Conservation (phyloP, 2,888 invertebrate species). For the Dexiosoma caninum region DNA sequence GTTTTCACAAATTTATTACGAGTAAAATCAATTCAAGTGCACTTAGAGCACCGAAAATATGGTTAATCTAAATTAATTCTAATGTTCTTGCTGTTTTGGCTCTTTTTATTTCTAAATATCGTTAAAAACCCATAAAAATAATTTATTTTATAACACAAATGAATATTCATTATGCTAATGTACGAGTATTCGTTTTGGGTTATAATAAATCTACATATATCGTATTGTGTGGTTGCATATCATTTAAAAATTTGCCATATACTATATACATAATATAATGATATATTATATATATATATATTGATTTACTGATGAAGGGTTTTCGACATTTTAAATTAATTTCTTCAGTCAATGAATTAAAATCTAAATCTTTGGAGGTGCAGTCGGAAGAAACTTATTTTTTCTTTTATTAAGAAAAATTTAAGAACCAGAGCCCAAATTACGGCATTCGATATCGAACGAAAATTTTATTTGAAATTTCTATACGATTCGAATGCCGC, state of each 20-base stretch:
- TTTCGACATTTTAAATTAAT: not conserved
- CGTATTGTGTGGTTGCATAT: not conserved
- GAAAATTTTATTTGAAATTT: too few relatives aligned
- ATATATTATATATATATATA: too few relatives aligned
- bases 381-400: too few relatives aligned
- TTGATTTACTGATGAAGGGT: not conserved
- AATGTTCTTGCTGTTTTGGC: not conserved
- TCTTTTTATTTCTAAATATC: not conserved
- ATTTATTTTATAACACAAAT: not conserved
- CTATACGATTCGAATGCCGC: too few relatives aligned
- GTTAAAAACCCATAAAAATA: not conserved
- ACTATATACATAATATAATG: too few relatives aligned
- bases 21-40: not conserved
- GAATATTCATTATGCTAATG: not conserved
- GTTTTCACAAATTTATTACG: too few relatives aligned
- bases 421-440: too few relatives aligned
- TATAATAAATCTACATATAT: not conserved
- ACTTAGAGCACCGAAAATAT: not conserved
- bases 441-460: too few relatives aligned
- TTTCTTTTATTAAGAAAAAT: too few relatives aligned
- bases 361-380: too few relatives aligned
- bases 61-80: not conserved
- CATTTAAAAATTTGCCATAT: too few relatives aligned
- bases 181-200: not conserved
- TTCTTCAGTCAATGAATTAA: too few relatives aligned